These are phyloP conservation scores for Fistularia tabacaria DNA, from an alignment of 2,797 vertebrate genomes.

Conservation along the genomic window DNA sequence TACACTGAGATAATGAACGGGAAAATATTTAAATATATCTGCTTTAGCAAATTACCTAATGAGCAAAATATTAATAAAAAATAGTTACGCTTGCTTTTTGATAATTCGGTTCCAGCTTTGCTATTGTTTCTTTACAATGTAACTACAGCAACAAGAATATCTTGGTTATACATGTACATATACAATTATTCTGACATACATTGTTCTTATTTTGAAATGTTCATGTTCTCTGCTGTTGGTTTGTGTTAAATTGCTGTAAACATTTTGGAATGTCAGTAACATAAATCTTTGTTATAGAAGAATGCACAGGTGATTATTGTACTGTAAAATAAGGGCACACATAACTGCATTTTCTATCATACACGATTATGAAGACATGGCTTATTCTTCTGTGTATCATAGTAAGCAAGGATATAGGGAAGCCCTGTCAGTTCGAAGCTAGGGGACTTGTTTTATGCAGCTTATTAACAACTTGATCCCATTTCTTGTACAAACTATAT, in stretches of 20 bases:
- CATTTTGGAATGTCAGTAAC: conserved; percentile 53
- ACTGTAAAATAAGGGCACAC: conserved; percentile 14
- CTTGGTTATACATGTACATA: conserved; percentile 30
- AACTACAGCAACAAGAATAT: conserved; percentile 37
- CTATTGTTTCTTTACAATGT: conserved; percentile 32
- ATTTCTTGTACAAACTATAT: conserved; percentile 10
- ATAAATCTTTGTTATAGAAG: conserved; percentile 23
- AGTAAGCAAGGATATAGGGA: conserved; percentile 31
- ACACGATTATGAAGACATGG: conserved; percentile 21
- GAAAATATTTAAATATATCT: conserved; percentile 18
- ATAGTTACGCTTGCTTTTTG: conserved; percentile 42
- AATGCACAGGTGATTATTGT: conserved; percentile 26
- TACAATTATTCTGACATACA: conserved; percentile 14
- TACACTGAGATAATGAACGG: conserved; percentile 38
- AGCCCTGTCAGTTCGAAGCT: conserved; percentile 17
- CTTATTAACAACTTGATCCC: conserved; percentile 31
- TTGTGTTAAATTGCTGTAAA: conserved; percentile 47
- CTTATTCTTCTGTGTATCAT: conserved; percentile 25
- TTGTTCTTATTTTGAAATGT: conserved; percentile 9
- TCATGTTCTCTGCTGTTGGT: conserved; percentile 4
- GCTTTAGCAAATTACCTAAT: conserved; percentile 52
- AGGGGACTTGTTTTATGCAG: conserved; percentile 24
- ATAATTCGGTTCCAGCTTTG: conserved; percentile 39
- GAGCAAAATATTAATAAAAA: conserved; percentile 60
- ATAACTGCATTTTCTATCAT: conserved; percentile 9